Conservation (phyloP, 35 echinoderm and acorn worm species). For the Eucidaris tribuloides region DNA sequence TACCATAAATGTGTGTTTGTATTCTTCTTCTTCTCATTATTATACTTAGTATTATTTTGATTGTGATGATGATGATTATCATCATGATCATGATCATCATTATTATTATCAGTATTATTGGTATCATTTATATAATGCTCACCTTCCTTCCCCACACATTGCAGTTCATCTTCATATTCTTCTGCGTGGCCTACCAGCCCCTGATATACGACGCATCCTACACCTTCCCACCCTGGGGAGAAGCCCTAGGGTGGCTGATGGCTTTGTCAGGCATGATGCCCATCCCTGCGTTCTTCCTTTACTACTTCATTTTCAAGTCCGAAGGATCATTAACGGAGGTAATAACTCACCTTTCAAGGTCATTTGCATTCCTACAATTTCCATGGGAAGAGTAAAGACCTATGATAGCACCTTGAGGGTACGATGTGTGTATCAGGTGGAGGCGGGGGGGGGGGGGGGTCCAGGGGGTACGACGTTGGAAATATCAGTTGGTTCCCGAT, state of each 20-base stretch:
- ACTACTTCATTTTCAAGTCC: slow-evolving; percentile 1
- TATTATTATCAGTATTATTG: too few species aligned
- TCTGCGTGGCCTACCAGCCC: slow-evolving; percentile 46
- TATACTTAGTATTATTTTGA: too few species aligned
- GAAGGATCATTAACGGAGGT: neutral
- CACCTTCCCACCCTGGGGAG: slow-evolving; percentile 71
- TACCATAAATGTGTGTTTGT: too few species aligned
- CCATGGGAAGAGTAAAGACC: neutral
- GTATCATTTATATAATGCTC: too few species aligned
- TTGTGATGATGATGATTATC: too few species aligned
- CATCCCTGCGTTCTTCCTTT: slow-evolving; percentile 44
- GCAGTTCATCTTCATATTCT: slow-evolving; percentile 86
- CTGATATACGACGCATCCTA: slow-evolving; percentile 65
- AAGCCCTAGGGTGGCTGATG: slow-evolving; percentile 70
- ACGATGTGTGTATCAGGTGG: neutral
- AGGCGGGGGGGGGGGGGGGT: neutral
- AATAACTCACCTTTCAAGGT: too few species aligned
- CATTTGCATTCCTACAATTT: neutral
- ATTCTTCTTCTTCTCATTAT: too few species aligned
- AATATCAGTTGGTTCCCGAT: too few species aligned
- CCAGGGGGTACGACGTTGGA: neutral
- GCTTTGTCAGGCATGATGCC: slow-evolving; percentile 52
- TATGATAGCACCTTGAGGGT: neutral
- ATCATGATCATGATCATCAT: too few species aligned
- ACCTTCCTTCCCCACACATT: too few species aligned